Evolutionary conservation across 2,888 invertebrate species (phyloP), one percentile per base, ranked within the genome.

Genomic region (Dorcus parallelipipedus): DNA sequence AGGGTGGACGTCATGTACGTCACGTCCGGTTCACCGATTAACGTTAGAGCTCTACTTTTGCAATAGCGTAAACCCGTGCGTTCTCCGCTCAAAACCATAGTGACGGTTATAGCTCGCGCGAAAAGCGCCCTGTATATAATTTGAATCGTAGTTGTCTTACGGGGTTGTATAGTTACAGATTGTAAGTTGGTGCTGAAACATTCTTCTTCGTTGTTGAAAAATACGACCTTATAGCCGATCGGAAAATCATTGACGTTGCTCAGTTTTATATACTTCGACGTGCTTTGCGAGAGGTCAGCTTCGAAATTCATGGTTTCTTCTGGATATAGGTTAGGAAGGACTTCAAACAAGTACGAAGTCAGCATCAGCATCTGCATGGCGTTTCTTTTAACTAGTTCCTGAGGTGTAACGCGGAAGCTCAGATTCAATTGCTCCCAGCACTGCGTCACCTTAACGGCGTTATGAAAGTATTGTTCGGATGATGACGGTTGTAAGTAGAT

Each of bases 31-130:
- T 10, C 17, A 5, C 58, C 58, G 4, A 33, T 39, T 43, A 58
- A 17, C 4, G 33, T 51, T 3, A 54, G 14, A 4, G 49, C 54
- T 17, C 43, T 50, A 39, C 40, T 58, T 39, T 45, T 45, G 9
- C 54, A 54, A 39, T 51, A 54, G 43, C 39, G 49, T 41, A 47
- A 58, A 1, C 58, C 54, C 4, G 3, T n/a, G 9, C 50, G 39
- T 45, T 58, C 58, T 23, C 58, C 58, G 39, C 50, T 54, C 10
- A 58, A 43, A 3, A 54, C 40, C 14, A 58, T 26, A 8, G 43
- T 41, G 17, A 42, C 54, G 2, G 10, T 23, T 7, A 33, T 26
- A 8, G 14, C 5, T 38, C 23, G 49, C 3, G 51, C 38, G 41
- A 54, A 54, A 33, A 54, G 49, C 8, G 58, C 58, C 9, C 26